Percentiles rank a stretch among this genome's conserved stretches.
phyloP scores from a whole-genome alignment of 2,797 vertebrate genomes.

The Rousettus madagascariensis region DNA sequence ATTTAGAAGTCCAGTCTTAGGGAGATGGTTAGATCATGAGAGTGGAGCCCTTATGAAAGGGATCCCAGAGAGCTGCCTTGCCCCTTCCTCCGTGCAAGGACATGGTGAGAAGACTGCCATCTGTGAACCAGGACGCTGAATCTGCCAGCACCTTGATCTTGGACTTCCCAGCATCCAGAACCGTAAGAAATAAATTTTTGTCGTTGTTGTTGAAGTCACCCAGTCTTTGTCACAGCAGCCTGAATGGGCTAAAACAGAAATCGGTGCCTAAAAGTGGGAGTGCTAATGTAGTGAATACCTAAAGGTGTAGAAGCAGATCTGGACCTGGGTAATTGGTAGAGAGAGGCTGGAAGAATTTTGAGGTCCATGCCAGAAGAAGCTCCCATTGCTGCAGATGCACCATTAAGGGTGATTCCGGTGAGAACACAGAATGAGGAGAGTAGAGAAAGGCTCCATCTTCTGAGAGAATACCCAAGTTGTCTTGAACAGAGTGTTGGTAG shows the following conservation, averaged over 20 bases:
- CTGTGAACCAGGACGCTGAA: background rate
- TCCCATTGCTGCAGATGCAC: background rate
- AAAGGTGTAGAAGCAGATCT: background rate
- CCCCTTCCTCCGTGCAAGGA: background rate
- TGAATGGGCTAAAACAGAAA: background rate
- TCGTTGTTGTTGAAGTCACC: background rate
- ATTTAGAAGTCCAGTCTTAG: background rate
- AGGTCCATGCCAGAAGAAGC: background rate
- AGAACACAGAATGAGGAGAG: background rate
- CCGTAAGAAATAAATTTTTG: background rate
- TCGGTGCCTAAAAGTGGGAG: background rate
- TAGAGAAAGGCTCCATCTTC: background rate
- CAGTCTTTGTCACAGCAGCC: background rate
- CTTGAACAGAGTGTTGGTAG: background rate
- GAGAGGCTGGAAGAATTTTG: background rate
- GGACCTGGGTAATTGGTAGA: background rate
- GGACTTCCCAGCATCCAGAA: background rate
- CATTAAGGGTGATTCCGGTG: background rate
- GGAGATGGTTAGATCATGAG: background rate
- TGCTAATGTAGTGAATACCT: background rate
- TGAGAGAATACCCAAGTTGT: background rate
- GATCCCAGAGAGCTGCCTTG: background rate
- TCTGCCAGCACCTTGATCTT: background rate
- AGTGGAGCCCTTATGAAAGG: background rate
- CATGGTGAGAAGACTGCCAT: background rate